Conservation (phyloP, 2,797 vertebrate species). For the Squalus acanthias region DNA sequence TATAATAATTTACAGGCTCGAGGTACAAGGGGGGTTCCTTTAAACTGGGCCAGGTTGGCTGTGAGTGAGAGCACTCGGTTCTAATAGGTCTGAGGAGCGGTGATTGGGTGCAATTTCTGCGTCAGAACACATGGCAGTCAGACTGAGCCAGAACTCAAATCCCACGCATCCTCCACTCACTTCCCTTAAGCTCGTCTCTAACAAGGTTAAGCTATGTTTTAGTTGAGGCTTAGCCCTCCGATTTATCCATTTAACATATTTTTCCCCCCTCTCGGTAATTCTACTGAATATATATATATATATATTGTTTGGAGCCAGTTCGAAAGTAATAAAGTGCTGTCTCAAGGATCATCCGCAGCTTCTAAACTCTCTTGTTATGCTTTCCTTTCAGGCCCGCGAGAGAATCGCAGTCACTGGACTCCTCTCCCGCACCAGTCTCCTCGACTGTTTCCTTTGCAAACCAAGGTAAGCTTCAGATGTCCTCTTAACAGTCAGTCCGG, state of each 20-base stretch:
- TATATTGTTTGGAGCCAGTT: neutral
- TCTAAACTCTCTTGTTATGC: neutral
- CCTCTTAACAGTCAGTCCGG: neutral
- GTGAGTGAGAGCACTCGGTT: neutral
- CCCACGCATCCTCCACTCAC: neutral
- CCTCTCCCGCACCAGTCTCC: neutral
- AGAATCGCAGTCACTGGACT: too few relatives aligned
- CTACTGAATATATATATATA: neutral
- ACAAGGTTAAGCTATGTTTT: slow-evolving; percentile 10
- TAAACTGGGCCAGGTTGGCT: neutral
- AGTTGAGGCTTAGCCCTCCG: neutral
- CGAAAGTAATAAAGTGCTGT: neutral
- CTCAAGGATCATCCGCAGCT: neutral
- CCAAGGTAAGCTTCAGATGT: neutral
- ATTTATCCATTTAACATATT: neutral
- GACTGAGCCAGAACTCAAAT: neutral
- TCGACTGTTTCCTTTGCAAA: neutral
- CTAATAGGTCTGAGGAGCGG: neutral
- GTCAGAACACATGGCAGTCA: neutral
- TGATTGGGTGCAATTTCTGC: neutral
- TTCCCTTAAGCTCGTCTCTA: neutral
- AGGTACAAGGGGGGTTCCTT: neutral
- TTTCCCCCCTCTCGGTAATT: neutral
- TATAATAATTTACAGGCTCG: too few relatives aligned
- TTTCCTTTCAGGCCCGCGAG: neutral